These are phyloP conservation scores for Rhinoraja longicauda DNA, from an alignment of 2,797 vertebrate species.

Conservation along the genomic window DNA sequence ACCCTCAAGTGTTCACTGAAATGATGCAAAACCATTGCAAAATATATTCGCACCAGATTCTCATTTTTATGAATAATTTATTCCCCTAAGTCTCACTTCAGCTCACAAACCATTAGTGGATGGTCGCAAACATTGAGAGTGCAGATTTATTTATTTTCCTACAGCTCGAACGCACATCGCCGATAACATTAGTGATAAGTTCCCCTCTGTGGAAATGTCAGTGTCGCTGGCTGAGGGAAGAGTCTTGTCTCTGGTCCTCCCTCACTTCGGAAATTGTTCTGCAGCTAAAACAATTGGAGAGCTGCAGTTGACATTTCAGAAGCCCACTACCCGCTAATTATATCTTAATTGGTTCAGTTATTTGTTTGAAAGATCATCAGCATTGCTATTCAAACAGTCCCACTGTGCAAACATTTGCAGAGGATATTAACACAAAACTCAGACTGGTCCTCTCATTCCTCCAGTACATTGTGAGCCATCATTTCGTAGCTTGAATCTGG, in stretches of 20 bases:
- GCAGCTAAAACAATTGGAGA: not conserved
- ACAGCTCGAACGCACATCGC: not conserved
- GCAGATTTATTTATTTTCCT: slow-evolving; percentile 29
- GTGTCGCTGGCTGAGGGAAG: not conserved
- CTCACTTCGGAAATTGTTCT: not conserved
- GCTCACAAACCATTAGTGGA: slow-evolving; percentile 33
- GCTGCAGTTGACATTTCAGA: slow-evolving; percentile 16
- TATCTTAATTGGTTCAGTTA: slow-evolving; percentile 9
- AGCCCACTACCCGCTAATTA: not conserved
- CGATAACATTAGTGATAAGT: not conserved
- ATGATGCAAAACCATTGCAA: not conserved
- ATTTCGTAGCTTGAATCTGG: not conserved
- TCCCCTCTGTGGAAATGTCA: not conserved
- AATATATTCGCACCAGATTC: slow-evolving; percentile 6
- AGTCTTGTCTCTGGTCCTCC: not conserved
- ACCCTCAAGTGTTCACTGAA: not conserved
- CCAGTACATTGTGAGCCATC: not conserved
- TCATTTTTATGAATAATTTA: slow-evolving; percentile 32
- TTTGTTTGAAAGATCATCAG: slow-evolving; percentile 30
- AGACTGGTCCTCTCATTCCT: not conserved
- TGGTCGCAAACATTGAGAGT: not conserved
- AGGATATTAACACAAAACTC: not conserved
- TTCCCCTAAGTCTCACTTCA: slow-evolving; percentile 1
- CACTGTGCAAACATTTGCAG: not conserved
- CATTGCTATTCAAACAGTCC: slow-evolving; percentile 1